Conservation (phyloP, 2,888 invertebrate species). For the Cheilosia impressa region DNA sequence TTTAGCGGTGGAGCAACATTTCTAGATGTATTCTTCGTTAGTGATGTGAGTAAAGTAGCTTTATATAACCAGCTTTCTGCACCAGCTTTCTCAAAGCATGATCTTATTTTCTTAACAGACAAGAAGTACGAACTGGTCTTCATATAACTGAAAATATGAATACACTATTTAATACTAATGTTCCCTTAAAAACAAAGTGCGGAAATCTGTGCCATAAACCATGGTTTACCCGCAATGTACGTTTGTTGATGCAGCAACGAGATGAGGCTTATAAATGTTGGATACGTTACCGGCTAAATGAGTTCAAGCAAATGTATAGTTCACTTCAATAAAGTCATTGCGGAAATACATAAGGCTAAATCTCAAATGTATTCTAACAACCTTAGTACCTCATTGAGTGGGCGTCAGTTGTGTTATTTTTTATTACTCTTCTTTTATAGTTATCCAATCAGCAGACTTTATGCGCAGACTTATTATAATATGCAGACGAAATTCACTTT, state of each 20-base stretch:
- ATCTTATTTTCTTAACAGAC: not conserved
- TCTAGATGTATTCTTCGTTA: constrained; percentile 7
- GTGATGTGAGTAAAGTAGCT: not conserved
- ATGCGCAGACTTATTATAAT: constrained; percentile 16
- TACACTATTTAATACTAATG: not conserved
- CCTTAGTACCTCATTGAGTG: constrained; percentile 1
- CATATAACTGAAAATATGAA: not conserved
- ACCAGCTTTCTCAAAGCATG: not conserved
- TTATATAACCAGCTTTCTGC: constrained; percentile 18
- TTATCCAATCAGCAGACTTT: constrained; percentile 18
- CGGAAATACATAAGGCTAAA: constrained; percentile 15
- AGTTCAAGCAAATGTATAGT: constrained; percentile 5
- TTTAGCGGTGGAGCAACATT: not conserved
- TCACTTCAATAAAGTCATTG: constrained; percentile 28
- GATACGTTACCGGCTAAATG: constrained; percentile 17
- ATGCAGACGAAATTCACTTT: constrained; percentile 44
- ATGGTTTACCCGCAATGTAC: constrained; percentile 2
- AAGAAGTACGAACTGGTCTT: not conserved
- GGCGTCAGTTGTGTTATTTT: constrained; percentile 3
- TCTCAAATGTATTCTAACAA: constrained; percentile 3
- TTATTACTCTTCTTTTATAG: constrained; percentile 16
- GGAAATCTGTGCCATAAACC: constrained; percentile 12
- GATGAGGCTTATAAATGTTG: constrained; percentile 15
- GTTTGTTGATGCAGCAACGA: constrained; percentile 12
- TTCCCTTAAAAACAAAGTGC: constrained; percentile 1